A percentile compares a stretch with the other conserved stretches of the same genome.
These are phyloP conservation scores for Zonotrichia leucophrys DNA, from an alignment of 2,113 vertebrate genomes.

Conservation along the genomic window DNA sequence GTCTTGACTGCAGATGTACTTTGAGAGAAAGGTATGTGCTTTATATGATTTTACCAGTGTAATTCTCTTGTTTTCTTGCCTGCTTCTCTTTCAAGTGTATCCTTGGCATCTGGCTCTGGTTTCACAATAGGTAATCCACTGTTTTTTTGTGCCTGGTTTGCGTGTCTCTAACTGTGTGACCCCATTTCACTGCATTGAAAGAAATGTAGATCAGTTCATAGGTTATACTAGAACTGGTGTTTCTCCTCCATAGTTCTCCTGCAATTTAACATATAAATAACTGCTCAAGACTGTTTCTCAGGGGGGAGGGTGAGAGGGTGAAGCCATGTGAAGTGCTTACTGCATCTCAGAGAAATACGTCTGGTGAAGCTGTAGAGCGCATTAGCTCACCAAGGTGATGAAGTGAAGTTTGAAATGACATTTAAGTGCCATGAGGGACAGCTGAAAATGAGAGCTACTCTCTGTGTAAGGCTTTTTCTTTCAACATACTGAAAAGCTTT, in stretches of 20 bases:
- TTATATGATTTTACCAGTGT: not conserved
- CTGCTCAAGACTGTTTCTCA: conserved; percentile 2
- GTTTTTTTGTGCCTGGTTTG: not conserved
- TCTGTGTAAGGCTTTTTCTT: not conserved
- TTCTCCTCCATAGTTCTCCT: not conserved
- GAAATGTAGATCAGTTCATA: not conserved
- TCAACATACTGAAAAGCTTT: not conserved
- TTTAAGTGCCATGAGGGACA: conserved; percentile 16
- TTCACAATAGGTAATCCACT: not conserved
- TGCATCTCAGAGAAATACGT: not conserved
- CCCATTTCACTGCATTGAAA: conserved; percentile 1
- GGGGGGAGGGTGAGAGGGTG: not conserved
- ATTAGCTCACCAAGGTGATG: conserved; percentile 47
- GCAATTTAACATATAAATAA: conserved; percentile 18
- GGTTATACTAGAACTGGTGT: not conserved
- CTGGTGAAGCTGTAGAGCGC: not conserved
- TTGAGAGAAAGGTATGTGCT: not conserved
- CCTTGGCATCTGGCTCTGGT: not conserved
- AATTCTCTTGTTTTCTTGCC: not conserved
- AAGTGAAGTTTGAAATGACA: conserved; percentile 56
- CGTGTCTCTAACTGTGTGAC: not conserved
- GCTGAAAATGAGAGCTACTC: not conserved
- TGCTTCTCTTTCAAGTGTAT: not conserved
- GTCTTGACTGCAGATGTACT: not conserved
- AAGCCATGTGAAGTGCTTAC: not conserved